Evolutionary conservation across 2,113 vertebrate genomes (phyloP).

Genomic region (Merops nubicus): DNA sequence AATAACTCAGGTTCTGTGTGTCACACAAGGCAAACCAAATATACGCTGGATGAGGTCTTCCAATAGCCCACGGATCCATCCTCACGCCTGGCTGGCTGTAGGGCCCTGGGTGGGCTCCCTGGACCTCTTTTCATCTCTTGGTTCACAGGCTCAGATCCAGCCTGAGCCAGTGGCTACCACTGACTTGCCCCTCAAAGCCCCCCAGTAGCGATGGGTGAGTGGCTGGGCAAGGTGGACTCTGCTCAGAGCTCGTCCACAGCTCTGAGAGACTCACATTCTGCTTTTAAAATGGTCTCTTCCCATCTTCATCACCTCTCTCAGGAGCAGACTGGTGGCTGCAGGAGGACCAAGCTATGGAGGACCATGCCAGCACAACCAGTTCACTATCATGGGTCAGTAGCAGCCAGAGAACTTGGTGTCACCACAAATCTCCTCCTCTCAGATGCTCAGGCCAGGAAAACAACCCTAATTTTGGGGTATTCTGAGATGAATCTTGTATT

Average conservation of each 20-base stretch:
- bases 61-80: not conserved
- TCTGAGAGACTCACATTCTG: not conserved
- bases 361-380: accelerated
- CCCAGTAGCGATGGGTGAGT: accelerated
- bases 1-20: slow-evolving; percentile 59
- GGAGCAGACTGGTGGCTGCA: not conserved
- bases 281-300: not conserved
- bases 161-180: not conserved
- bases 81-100: not conserved
- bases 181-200: not conserved
- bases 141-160: not conserved
- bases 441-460: not conserved
- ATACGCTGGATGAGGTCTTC: slow-evolving; percentile 4
- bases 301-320: not conserved
- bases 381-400: accelerated
- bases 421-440: not conserved
- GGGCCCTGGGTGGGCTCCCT: slow-evolving; percentile 58
- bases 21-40: slow-evolving; percentile 67
- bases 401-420: not conserved
- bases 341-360: not conserved
- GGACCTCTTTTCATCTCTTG: not conserved
- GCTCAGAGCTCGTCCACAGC: not conserved
- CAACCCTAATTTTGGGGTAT: not conserved
- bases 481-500: not conserved
- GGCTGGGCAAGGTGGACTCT: too few relatives aligned